Conservation (phyloP, 2,888 invertebrate species). For the Eumerus sabulonum region DNA sequence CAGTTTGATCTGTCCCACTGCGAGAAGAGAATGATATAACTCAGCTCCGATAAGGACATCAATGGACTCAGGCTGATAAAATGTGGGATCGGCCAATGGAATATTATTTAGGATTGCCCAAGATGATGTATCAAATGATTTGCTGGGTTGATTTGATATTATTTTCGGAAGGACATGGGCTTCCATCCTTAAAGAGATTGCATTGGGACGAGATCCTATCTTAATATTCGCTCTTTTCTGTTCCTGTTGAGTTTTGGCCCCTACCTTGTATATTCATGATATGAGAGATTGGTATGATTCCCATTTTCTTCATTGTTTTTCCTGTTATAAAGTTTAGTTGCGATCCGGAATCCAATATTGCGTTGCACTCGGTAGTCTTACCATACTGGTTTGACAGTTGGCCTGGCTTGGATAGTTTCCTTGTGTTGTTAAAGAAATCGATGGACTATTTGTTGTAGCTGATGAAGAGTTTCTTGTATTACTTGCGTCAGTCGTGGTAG, state of each 20-base stretch:
- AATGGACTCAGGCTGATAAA: not conserved
- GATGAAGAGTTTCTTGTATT: not conserved
- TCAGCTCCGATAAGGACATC: not conserved
- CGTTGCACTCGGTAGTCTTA: not conserved
- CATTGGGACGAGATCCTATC: not conserved
- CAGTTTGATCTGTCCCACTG: slow-evolving; percentile 2
- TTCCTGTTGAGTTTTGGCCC: not conserved
- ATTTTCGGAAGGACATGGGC: not conserved
- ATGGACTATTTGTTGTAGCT: too few species aligned
- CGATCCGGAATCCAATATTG: not conserved
- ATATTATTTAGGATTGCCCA: slow-evolving; percentile 9
- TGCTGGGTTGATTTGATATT: slow-evolving; percentile 7
- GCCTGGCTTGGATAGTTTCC: too few species aligned
- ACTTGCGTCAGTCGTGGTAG: not conserved
- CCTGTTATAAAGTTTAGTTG: not conserved
- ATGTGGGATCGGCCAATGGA: slow-evolving; percentile 2
- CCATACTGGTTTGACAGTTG: slow-evolving; percentile 7
- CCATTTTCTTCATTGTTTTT: not conserved
- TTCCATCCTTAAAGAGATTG: not conserved
- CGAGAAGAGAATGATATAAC: not conserved
- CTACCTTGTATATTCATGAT: not conserved
- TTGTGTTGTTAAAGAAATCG: too few species aligned
- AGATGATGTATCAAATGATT: not conserved
- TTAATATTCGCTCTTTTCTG: not conserved
- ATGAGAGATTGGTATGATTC: not conserved